Evolutionary conservation across 2,888 invertebrate species (phyloP), one percentile per base, ranked within the genome.

Genomic region (Drosophila subquinaria): DNA sequence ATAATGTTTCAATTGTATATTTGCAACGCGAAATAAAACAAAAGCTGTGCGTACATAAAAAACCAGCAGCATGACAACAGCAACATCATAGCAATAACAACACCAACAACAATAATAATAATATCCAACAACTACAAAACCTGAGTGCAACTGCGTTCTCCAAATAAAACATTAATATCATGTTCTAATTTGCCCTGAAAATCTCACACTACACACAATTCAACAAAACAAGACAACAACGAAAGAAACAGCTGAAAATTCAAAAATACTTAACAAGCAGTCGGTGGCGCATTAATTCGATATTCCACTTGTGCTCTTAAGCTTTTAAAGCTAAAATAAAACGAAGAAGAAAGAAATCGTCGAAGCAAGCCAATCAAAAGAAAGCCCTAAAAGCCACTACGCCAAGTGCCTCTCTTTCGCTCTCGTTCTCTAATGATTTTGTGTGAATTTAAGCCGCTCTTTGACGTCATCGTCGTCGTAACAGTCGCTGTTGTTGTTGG

Each of bases 281-380:
- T 17, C 57, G 62, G 38, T 53, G 35, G 64, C 69, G 66, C 66
- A 63, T 66, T 64, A 68, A 61, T 69, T 75, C 47, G 52, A 67
- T 74, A 75, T 73, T 69, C 84, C 84, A 73, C 68, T 81, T 74
- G 85, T 88, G 85, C 81, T 85, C 88, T 87, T 87, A 85, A 73
- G 82, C 77, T 81, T 81, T 64, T 47, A 74, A 76, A 80, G 81
- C 80, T 66, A 66, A 61, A 70, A 53, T 70, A 36, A 67, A 81
- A 69, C 43, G 51, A 69, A 57, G 48, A 61, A 74, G 43, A 38
- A 33, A 47, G 30, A 36, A 56, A 64, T 71, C 56, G 69, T 38
- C 48, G 59, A 64, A 73, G 51, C 55, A 72, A 48, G 36, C 53
- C 70, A 72, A 70, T 60, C 55, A 66, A 68, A 63, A 60, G 40